Conservation (phyloP, 2,888 invertebrate species). For the Notodonta dromedarius region DNA sequence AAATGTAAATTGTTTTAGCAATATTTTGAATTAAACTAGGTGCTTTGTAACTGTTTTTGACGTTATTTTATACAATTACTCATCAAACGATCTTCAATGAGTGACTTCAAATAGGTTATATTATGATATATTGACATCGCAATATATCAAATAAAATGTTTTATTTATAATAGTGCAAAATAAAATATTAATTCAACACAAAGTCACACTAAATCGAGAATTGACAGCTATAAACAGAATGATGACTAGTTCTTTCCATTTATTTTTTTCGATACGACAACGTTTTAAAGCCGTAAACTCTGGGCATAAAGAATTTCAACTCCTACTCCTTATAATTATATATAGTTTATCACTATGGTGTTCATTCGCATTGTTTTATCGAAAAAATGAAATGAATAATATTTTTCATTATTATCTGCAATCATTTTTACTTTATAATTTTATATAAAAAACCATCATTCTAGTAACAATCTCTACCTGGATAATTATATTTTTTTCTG, state of each 20-base stretch:
- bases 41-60: no score
- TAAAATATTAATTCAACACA: not conserved
- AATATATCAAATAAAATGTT: no score
- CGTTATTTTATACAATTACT: no score
- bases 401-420: slow-evolving; percentile 57
- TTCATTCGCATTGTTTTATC: slow-evolving; percentile 49
- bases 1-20: no score
- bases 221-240: slow-evolving; percentile 68
- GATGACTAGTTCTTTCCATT: slow-evolving; percentile 50
- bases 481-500: slow-evolving; percentile 68
- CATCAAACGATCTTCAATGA: no score
- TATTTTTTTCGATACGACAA: slow-evolving; percentile 58
- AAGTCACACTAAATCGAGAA: slow-evolving; percentile 62
- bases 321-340: slow-evolving; percentile 34
- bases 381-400: slow-evolving; percentile 55
- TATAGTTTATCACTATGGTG: slow-evolving; percentile 45
- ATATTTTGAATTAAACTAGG: no score
- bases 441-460: slow-evolving; percentile 80
- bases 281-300: slow-evolving; percentile 60
- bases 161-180: no score
- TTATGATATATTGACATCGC: no score
- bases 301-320: slow-evolving; percentile 34
- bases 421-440: slow-evolving; percentile 63
- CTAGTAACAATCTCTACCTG: slow-evolving; percentile 83
- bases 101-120: no score